These are phyloP conservation scores for Tor tambroides DNA, from an alignment of 2,113 vertebrate species.

Conservation along the genomic window DNA sequence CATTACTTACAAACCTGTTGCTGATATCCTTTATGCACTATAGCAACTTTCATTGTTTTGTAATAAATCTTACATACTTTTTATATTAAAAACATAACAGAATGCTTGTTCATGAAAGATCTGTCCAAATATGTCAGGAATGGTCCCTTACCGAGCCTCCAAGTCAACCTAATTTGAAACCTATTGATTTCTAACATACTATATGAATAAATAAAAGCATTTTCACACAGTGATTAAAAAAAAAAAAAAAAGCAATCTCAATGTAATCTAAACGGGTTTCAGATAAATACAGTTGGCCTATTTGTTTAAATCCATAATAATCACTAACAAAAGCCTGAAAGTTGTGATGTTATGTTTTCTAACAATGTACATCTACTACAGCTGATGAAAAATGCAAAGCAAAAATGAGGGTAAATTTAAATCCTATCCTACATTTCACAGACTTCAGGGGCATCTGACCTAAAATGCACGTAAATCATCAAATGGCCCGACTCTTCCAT, in stretches of 20 bases:
- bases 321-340: conserved; percentile 1
- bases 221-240: neutral
- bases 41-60: neutral
- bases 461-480: no score
- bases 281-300: conserved; percentile 38
- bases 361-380: neutral
- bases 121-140: neutral
- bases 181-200: neutral
- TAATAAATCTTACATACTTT: neutral
- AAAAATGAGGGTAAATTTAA: neutral
- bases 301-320: neutral
- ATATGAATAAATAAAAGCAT: conserved; percentile 4
- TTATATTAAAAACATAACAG: neutral
- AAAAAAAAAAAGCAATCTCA: neutral
- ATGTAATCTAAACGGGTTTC: neutral
- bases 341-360: neutral
- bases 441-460: neutral
- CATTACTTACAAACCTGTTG: neutral
- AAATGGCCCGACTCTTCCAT: neutral
- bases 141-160: neutral
- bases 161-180: neutral
- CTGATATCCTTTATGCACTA: neutral
- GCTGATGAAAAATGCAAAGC: neutral
- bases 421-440: neutral
- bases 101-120: neutral